A percentile compares a stretch with the other conserved stretches of the same genome.
Conservation (phyloP, 2,113 vertebrate species). For the Lamprotornis superbus region DNA sequence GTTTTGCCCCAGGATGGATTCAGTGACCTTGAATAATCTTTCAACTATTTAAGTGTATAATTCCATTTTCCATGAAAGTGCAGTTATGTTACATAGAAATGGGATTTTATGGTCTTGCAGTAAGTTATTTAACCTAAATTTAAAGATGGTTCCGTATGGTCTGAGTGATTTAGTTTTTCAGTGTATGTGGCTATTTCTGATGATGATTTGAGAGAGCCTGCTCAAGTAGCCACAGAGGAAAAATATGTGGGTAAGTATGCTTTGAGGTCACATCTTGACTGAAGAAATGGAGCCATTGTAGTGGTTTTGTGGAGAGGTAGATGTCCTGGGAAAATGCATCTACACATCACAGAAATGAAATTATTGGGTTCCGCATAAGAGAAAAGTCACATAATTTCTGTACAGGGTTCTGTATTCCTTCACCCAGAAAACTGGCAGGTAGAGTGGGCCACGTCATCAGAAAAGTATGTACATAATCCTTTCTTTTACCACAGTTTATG, state of each 20-base stretch:
- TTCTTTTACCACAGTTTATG: neutral
- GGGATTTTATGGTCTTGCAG: constrained; percentile 32
- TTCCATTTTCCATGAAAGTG: constrained; percentile 44
- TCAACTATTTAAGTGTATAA: neutral
- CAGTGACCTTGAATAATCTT: constrained; percentile 33
- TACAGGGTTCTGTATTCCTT: neutral
- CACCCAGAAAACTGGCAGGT: neutral
- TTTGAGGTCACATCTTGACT: neutral
- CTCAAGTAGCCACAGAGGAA: neutral
- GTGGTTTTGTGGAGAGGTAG: neutral
- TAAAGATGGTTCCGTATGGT: neutral
- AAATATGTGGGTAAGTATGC: neutral
- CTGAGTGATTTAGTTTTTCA: constrained; percentile 20
- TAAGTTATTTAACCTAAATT: constrained; percentile 47
- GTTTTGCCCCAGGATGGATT: neutral
- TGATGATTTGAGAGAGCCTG: neutral
- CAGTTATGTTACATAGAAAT: constrained; percentile 27
- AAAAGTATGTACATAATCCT: neutral
- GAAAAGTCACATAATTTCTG: neutral
- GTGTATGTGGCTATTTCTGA: neutral
- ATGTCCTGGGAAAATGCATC: neutral
- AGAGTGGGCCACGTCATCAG: accelerated
- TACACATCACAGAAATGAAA: neutral
- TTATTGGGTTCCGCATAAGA: neutral
- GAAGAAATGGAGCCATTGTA: neutral